Evolutionary conservation across 2,888 invertebrate species (phyloP).

Genomic region (Macrophya annulata): DNA sequence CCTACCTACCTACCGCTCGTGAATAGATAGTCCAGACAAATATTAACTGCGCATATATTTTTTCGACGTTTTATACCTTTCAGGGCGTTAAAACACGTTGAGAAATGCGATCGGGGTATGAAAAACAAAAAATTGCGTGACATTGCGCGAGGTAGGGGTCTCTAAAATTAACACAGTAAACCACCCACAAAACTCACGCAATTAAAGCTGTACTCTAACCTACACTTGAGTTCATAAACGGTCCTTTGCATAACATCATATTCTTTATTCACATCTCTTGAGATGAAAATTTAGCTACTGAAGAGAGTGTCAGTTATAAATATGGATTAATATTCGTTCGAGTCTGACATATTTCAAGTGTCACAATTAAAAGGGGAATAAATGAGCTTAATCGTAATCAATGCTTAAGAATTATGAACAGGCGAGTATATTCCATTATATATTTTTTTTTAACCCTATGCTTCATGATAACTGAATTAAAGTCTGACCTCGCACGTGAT

Average conservation of each 20-base stretch:
- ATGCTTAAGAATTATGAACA: background rate
- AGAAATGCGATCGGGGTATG: background rate
- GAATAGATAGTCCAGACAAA: background rate
- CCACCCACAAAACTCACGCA: constrained; percentile 31
- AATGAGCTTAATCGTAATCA: background rate
- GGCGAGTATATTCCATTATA: background rate
- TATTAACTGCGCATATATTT: background rate
- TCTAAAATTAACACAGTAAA: constrained; percentile 17
- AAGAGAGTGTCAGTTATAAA: constrained; percentile 28
- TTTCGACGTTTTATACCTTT: background rate
- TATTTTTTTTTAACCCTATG: background rate
- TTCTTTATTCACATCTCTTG: background rate
- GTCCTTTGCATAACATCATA: constrained; percentile 28
- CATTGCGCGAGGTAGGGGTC: constrained; percentile 11
- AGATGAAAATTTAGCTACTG: background rate
- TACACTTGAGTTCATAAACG: constrained; percentile 5
- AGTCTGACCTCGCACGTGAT: background rate
- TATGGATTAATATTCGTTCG: constrained; percentile 13
- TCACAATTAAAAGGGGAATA: background rate
- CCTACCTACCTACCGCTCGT: background rate
- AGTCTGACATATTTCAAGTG: background rate
- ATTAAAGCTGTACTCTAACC: constrained; percentile 23
- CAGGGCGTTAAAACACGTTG: constrained; percentile 4
- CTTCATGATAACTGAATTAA: background rate
- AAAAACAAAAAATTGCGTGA: background rate